Percentiles rank a stretch among this genome's conserved stretches.
Evolutionary conservation across 2,113 vertebrate species (phyloP).

Genomic region (Neolamprologus caudopunctatus): DNA sequence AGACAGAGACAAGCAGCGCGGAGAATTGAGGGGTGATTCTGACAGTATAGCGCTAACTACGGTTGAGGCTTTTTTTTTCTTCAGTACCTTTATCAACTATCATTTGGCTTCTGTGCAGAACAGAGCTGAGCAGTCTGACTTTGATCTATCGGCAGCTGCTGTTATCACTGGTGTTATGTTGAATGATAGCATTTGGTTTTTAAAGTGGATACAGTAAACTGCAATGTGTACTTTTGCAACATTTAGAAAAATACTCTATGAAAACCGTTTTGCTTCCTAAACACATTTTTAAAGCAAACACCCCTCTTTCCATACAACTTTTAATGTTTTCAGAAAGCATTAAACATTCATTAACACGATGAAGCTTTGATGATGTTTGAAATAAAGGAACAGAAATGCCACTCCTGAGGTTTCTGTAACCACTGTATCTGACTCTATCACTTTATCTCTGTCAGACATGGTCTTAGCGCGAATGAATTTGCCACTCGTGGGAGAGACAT

Average conservation of each 20-base stretch:
- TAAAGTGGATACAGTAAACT: neutral
- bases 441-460: conserved; percentile 14
- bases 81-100: conserved; percentile 23
- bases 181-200: neutral
- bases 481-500: conserved; percentile 21
- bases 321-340: neutral
- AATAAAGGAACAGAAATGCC: neutral
- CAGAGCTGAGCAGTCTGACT: neutral
- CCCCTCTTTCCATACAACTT: neutral
- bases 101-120: conserved; percentile 21
- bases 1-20: neutral
- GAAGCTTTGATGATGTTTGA: neutral
- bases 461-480: conserved; percentile 11
- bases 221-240: neutral
- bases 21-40: neutral
- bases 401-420: neutral
- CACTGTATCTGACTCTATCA: neutral
- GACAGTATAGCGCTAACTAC: neutral
- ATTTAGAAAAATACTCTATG: neutral
- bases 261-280: neutral
- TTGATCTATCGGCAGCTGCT: conserved; percentile 15
- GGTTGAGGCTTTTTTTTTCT: neutral
- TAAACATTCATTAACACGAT: neutral
- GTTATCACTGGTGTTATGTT: conserved; percentile 2
- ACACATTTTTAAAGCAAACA: neutral